Conservation (phyloP, 2,113 vertebrate species). For the Formicarius rufipectus region DNA sequence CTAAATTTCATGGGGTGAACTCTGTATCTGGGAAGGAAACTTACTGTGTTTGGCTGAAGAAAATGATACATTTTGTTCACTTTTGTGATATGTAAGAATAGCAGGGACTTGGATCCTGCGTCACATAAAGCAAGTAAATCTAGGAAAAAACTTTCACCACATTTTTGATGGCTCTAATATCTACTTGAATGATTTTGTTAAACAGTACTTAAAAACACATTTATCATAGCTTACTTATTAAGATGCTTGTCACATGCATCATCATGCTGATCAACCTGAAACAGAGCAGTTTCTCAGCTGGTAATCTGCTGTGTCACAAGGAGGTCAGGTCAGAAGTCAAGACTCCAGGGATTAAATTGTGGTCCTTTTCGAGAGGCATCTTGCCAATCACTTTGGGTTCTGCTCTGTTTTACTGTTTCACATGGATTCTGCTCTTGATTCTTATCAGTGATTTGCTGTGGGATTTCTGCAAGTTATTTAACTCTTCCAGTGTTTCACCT, state of each 20-base stretch:
- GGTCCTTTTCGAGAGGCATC: slow-evolving; percentile 8
- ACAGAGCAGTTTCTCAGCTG: neutral
- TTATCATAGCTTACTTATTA: neutral
- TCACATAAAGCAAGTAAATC: neutral
- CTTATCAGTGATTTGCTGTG: neutral
- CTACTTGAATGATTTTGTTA: neutral
- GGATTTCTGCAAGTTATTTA: neutral
- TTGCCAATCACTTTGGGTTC: neutral
- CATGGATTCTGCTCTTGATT: neutral
- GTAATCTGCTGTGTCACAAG: slow-evolving; percentile 7
- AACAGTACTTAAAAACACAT: neutral
- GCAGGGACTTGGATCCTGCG: neutral
- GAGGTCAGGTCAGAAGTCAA: slow-evolving; percentile 33
- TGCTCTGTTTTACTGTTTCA: slow-evolving; percentile 13
- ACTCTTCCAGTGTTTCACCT: neutral
- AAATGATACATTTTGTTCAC: neutral
- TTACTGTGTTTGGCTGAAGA: neutral
- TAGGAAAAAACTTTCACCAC: neutral
- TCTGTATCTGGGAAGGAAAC: neutral
- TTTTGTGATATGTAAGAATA: neutral
- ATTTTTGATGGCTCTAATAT: neutral
- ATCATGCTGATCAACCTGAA: neutral
- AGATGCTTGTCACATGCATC: neutral
- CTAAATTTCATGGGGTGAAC: neutral
- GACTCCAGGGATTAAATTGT: neutral